These are phyloP conservation scores for Rousettus leschenaultii DNA, from an alignment of 2,113 vertebrate genomes.

Conservation along the genomic window DNA sequence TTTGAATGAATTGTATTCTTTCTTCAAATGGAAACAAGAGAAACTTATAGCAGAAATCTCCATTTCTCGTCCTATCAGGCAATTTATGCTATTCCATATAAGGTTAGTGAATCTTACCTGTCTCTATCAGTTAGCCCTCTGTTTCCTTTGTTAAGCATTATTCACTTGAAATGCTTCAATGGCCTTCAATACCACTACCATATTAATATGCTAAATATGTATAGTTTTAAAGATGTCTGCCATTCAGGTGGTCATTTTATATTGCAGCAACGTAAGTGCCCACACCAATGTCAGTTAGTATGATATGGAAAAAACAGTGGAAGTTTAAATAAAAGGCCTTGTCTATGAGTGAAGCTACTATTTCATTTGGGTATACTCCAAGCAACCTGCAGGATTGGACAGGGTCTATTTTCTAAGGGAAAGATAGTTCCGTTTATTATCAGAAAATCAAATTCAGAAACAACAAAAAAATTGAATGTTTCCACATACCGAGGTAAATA, in stretches of 20 bases:
- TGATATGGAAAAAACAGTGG: background rate
- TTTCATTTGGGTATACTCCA: background rate
- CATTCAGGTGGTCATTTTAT: background rate
- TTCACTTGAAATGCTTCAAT: background rate
- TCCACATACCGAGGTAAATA: background rate
- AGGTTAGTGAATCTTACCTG: background rate
- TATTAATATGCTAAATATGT: background rate
- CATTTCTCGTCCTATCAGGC: background rate
- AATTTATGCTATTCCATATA: background rate
- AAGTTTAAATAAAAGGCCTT: background rate
- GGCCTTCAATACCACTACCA: background rate
- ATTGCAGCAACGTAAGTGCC: background rate
- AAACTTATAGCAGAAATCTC: background rate
- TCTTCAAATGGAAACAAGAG: background rate
- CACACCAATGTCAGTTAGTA: background rate
- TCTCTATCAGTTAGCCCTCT: background rate
- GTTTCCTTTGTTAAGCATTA: background rate
- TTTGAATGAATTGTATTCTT: slow-evolving; percentile 4
- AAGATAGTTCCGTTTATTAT: background rate
- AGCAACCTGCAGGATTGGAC: background rate
- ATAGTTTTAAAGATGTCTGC: background rate
- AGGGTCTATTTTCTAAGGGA: background rate
- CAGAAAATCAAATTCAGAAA: background rate
- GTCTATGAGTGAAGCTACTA: background rate
- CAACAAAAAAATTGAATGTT: background rate